Evolutionary conservation across 1,140 invertebrate species (phyloP).

Genomic region (Sinonovacula constricta): DNA sequence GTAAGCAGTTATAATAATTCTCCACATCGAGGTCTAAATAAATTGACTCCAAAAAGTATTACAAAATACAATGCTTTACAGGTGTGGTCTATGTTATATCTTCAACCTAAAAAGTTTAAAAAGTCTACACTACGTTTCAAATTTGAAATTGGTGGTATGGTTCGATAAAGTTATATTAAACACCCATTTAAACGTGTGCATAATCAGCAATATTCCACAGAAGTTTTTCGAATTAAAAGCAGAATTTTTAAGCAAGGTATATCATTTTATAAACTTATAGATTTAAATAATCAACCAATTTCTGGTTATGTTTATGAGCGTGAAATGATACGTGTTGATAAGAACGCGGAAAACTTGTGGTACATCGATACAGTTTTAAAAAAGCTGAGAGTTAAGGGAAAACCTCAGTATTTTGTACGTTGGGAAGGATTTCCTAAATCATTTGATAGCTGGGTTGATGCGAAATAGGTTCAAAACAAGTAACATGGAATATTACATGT

Average conservation of each 20-base stretch:
- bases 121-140: conserved; percentile 13
- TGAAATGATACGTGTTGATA: conserved; percentile 1
- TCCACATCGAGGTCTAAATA: too few relatives aligned
- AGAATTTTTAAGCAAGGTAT: conserved; percentile 28
- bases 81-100: conserved; percentile 32
- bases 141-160: conserved; percentile 27
- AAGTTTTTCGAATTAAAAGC: too few relatives aligned
- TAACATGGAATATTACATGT: too few relatives aligned
- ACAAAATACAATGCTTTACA: conserved; percentile 23
- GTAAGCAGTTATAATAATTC: conserved; percentile 41
- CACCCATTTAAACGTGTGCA: conserved; percentile 35
- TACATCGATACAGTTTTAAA: too few relatives aligned
- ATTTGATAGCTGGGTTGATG: too few relatives aligned
- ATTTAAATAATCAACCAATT: conserved; percentile 2
- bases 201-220: conserved; percentile 42
- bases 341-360: not conserved
- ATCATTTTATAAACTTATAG: conserved; percentile 4
- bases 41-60: conserved; percentile 34
- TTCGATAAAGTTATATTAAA: conserved; percentile 25
- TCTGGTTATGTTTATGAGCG: not conserved
- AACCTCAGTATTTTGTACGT: too few relatives aligned
- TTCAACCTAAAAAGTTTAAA: conserved; percentile 15
- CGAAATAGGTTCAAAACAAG: too few relatives aligned
- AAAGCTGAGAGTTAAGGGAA: too few relatives aligned
- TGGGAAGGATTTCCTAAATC: too few relatives aligned